Conservation (phyloP, 2,113 vertebrate species). For the Procavia capensis region DNA sequence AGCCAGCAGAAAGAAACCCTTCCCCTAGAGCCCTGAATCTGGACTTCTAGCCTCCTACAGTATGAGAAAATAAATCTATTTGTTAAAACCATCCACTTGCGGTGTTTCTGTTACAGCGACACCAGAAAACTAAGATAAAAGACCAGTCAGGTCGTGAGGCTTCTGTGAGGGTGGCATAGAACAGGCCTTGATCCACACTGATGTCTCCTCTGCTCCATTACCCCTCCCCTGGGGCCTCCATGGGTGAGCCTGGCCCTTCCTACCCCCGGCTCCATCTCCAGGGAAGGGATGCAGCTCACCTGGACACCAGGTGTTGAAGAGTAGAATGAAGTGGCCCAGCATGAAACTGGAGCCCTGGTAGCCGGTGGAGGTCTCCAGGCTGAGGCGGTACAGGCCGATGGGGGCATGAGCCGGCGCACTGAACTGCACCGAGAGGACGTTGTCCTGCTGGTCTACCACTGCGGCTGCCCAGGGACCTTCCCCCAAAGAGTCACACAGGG, state of each 20-base stretch:
- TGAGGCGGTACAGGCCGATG: slow-evolving; percentile 91
- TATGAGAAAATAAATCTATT: neutral
- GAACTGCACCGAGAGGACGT: slow-evolving; percentile 85
- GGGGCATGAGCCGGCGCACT: slow-evolving; percentile 88
- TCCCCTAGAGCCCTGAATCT: neutral
- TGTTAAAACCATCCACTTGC: neutral
- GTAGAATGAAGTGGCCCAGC: slow-evolving; percentile 90
- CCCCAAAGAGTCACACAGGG: slow-evolving; percentile 83
- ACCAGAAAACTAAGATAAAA: neutral
- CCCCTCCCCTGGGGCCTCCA: too few species aligned
- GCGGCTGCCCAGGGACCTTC: slow-evolving; percentile 88
- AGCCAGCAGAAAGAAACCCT: neutral
- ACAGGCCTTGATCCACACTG: neutral
- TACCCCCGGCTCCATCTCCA: rapidly evolving
- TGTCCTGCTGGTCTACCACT: slow-evolving; percentile 84
- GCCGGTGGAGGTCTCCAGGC: slow-evolving; percentile 81
- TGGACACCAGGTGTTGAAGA: slow-evolving; percentile 97
- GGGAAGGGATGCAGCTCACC: slow-evolving; percentile 82
- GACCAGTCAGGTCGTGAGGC: rapidly evolving
- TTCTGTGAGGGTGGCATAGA: neutral
- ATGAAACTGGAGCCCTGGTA: slow-evolving; percentile 79
- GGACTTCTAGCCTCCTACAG: neutral
- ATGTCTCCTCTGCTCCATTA: neutral
- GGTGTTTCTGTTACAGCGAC: neutral
- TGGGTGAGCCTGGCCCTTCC: neutral